Evolutionary conservation across 2,888 invertebrate genomes (phyloP), one percentile per base, ranked within the genome.

Genomic region (Dioctria linearis): DNA sequence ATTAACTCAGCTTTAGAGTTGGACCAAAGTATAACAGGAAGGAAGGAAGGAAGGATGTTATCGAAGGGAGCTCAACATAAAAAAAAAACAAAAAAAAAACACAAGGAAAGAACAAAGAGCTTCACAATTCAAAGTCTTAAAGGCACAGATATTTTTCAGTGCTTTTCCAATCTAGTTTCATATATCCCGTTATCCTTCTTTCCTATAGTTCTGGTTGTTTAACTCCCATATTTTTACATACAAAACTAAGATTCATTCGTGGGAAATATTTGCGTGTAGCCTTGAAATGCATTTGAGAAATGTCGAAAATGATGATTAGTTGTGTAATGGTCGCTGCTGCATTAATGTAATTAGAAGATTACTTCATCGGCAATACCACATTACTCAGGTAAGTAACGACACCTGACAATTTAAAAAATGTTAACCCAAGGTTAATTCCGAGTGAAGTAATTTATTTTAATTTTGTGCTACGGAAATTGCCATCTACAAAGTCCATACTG

Each of bases 41-140:
- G 73, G 73, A 73, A 73, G 73, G 73, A 73, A 73, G 73, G 73
- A 73, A 59, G 73, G 73, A 57, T 73, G 73, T 73, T 73, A 57
- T 73, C 73, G 13, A 66, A 43, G 66, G 42, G 43, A 13, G 66
- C 13, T 39, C 5, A 40, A 40, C 11, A 54, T 11, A 46, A 46
- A 46, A 6, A 46, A 6, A 8, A 46, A 46, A 8, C 1, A 46
- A 46, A 8, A 54, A 13, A 4, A 73, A 59, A 51, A 73, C 59
- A 40, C 57, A 59, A 39, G n/a, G 59, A 39, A 73, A 3, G 43
- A 42, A 73, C 25, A 25, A 25, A 25, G 25, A 25, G 25, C 25
- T 25, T 25, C 25, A 25, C 25, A 25, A 25, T 40, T 59, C 51
- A 42, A 59, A 59, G 73, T 73, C 25, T 57, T 51, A 54, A 73